Evolutionary conservation across 2,888 invertebrate genomes (phyloP).

Genomic region (Lysandra coridon): DNA sequence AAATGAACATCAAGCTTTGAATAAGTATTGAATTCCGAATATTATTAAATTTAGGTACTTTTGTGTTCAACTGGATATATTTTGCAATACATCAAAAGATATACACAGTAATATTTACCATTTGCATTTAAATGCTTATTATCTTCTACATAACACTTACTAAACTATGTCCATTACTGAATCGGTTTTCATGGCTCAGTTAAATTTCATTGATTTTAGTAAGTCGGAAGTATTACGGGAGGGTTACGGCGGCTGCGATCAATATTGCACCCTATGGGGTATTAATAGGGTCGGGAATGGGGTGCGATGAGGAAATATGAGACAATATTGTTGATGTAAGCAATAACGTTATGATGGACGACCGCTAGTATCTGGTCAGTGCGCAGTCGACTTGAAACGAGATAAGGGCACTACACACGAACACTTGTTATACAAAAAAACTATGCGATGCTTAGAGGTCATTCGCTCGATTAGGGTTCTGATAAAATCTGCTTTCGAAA

Average conservation of each 20-base stretch:
- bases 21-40: no score
- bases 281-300: conserved; percentile 43
- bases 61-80: no score
- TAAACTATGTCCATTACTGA: neutral
- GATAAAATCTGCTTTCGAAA: neutral
- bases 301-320: conserved; percentile 47
- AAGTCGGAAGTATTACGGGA: conserved; percentile 35
- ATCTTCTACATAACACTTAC: neutral
- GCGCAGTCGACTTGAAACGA: conserved; percentile 72
- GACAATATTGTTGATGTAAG: conserved; percentile 79
- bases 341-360: conserved; percentile 78
- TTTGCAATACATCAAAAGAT: no score
- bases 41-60: no score
- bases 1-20: no score
- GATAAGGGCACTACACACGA: conserved; percentile 55
- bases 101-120: no score
- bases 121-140: neutral
- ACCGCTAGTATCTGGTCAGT: conserved; percentile 64
- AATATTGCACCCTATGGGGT: conserved; percentile 36
- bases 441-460: neutral
- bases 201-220: conserved; percentile 31
- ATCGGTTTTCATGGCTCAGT: conserved; percentile 35
- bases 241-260: conserved; percentile 23
- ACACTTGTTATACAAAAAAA: neutral
- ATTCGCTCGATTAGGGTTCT: neutral